These are phyloP conservation scores for Melanaphis sacchari DNA, from an alignment of 1,140 invertebrate species.

Conservation along the genomic window DNA sequence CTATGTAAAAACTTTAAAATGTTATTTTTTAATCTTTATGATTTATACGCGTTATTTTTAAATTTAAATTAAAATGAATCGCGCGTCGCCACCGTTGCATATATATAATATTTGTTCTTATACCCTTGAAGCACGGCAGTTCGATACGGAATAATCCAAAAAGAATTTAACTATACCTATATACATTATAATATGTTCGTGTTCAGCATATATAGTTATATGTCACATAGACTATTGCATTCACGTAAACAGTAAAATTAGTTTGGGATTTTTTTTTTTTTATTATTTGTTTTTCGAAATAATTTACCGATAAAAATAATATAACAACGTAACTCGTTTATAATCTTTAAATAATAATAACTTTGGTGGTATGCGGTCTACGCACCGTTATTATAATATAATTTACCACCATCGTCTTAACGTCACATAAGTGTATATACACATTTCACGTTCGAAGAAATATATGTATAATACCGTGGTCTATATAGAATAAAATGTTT, in stretches of 20 bases:
- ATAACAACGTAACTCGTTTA: not conserved
- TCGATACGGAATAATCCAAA: not conserved
- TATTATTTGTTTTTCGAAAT: not conserved
- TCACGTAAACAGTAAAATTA: not conserved
- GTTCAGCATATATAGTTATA: not conserved
- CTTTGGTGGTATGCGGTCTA: not conserved
- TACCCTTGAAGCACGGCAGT: not conserved
- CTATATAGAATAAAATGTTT: not conserved
- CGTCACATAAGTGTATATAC: not conserved
- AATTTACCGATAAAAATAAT: not conserved
- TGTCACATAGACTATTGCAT: not conserved
- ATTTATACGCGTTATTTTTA: slow-evolving; percentile 17
- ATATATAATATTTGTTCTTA: not conserved
- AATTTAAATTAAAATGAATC: slow-evolving; percentile 22
- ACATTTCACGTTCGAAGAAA: not conserved
- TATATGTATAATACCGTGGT: not conserved
- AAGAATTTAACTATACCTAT: not conserved
- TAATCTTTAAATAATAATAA: not conserved
- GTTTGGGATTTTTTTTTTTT: not conserved
- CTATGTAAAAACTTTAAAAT: slow-evolving; percentile 23
- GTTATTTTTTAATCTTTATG: slow-evolving; percentile 42
- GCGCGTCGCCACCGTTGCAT: not conserved
- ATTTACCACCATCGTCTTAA: not conserved
- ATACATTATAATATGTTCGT: not conserved
- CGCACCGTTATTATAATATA: not conserved